Evolutionary conservation across 2,797 vertebrate species (phyloP).

Genomic region (Ctenopoma kingsleyae): DNA sequence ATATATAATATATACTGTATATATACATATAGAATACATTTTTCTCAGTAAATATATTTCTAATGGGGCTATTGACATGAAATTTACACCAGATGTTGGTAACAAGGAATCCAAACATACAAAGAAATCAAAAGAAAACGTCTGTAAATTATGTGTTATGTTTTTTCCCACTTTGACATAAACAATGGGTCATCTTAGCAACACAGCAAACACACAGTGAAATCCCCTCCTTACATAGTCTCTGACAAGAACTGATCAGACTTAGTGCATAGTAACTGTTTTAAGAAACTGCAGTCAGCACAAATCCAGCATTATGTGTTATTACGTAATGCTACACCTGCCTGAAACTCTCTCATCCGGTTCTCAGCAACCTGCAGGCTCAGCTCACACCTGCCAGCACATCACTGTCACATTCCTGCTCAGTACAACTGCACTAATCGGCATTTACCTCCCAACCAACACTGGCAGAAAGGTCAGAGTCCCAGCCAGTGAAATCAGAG

Average conservation of each 20-base stretch:
- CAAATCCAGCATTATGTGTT: conserved; percentile 36
- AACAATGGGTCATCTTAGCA: not conserved
- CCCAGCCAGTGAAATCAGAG: conserved; percentile 26
- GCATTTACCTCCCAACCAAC: conserved; percentile 43
- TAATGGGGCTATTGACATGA: too few relatives aligned
- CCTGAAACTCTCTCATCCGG: conserved; percentile 21
- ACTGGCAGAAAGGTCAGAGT: conserved; percentile 63
- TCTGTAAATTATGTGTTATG: too few relatives aligned
- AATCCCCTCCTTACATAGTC: accelerated
- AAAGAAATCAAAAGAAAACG: too few relatives aligned
- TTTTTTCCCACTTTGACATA: not conserved
- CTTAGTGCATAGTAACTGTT: conserved; percentile 45
- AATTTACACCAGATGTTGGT: too few relatives aligned
- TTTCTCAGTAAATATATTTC: too few relatives aligned
- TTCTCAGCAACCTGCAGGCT: conserved; percentile 47
- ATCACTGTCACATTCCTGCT: conserved; percentile 52
- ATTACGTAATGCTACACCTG: conserved; percentile 51
- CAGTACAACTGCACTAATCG: conserved; percentile 39
- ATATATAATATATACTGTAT: too few relatives aligned
- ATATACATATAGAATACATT: too few relatives aligned
- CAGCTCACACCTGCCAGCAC: conserved; percentile 46
- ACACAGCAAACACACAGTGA: not conserved
- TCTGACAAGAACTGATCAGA: conserved; percentile 31
- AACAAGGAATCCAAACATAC: too few relatives aligned
- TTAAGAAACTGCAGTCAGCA: conserved; percentile 48